These are phyloP conservation scores for Mythimna vitellina DNA, from an alignment of 2,888 invertebrate genomes.

Conservation along the genomic window DNA sequence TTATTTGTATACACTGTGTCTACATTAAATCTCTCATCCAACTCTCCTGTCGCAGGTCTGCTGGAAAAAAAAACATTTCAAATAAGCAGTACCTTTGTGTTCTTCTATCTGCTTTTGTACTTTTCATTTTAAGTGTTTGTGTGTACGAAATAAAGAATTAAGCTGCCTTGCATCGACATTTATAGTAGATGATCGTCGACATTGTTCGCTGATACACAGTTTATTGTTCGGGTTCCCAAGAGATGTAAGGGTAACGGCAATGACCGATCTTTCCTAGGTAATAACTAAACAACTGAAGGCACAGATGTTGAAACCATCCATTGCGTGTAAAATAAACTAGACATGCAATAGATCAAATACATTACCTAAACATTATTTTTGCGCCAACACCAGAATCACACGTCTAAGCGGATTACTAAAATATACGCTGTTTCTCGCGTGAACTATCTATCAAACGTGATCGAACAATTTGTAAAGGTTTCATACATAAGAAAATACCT, in stretches of 20 bases:
- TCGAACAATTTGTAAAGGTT: slow-evolving; percentile 54
- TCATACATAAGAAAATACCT: slow-evolving; percentile 24
- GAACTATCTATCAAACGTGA: slow-evolving; percentile 53
- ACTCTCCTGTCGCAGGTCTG: too few relatives aligned
- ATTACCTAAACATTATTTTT: background rate
- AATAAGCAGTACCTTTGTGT: too few relatives aligned
- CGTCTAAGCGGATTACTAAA: slow-evolving; percentile 29
- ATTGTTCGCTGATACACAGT: background rate
- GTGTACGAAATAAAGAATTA: too few relatives aligned
- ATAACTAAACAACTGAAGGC: too few relatives aligned
- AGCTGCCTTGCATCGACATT: too few relatives aligned
- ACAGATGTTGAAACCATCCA: background rate
- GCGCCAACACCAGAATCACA: slow-evolving; percentile 1
- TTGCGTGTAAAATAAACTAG: background rate
- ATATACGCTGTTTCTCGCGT: slow-evolving; percentile 26
- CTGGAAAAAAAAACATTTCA: too few relatives aligned
- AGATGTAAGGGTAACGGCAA: background rate
- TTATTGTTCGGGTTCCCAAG: background rate
- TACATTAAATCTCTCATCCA: too few relatives aligned
- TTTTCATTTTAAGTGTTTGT: too few relatives aligned
- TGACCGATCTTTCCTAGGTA: background rate
- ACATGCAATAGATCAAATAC: slow-evolving; percentile 9
- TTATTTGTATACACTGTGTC: too few relatives aligned
- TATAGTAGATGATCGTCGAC: too few relatives aligned
- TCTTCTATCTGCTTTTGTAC: too few relatives aligned